Base-by-base conservation (phyloP, 2,113 vertebrate species). In the Ailuropoda melanoleuca region DNA sequence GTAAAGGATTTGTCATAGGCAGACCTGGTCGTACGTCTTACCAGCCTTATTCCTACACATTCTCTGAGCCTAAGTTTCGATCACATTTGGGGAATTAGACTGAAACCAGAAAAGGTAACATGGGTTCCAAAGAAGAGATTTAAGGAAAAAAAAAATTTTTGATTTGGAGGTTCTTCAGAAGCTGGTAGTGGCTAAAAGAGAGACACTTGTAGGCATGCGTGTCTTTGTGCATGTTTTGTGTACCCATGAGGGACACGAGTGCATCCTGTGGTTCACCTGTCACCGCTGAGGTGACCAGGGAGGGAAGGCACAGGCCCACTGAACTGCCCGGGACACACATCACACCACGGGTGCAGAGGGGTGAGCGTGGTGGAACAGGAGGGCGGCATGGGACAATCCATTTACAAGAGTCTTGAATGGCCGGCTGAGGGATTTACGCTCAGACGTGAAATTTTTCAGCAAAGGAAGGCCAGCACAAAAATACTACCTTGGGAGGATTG, bases 401-500 rank as follows among this genome's bases (percentile, higher is more conserved):
- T 14, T 1, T 15, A 24, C 58, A 17, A 12, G 55, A 29, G n/a
- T 3, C 56, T 24, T 6, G 7, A 13, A 29, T 2, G 26, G 55
- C 72, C 6, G 34, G 10, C 26, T 17, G 12, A 68, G 31, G 19
- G n/a, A n/a, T 1, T 77, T 3, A 6, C 6, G n/a, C 48, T 80
- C 15, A 62, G 72, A 70, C 0, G 6, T n/a, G 37, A 34, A 66
- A 4, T 1, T 48, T 90, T 90, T 37, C 74, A 23, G 50, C 13
- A 24, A n/a, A 90, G 55, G 60, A 53, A 34, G 18, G 34, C 19
- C 70, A 70, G 43, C 55, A 19, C 43, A 13, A 43, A 75, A 48
- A 23, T 0, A 21, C 1, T 8, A 31, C 21, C 6, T 48, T 13
- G 0, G 1, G 9, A 50, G 12, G 39, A 46, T 5, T n/a, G 43